Conservation (phyloP, 2,888 invertebrate genomes). For the Augochlorella aurata region DNA sequence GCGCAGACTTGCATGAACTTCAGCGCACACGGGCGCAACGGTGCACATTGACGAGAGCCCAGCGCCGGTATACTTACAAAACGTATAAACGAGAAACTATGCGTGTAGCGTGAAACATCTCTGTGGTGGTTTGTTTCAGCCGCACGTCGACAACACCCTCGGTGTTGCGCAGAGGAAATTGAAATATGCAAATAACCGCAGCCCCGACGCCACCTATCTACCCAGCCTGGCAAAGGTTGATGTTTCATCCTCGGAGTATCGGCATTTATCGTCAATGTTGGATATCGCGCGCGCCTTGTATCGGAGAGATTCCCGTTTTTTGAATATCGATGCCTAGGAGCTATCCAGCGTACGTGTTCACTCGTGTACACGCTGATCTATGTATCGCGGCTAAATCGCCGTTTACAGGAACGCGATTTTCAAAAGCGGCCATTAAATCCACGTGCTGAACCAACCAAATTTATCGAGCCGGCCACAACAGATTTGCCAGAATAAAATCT, state of each 20-base stretch:
- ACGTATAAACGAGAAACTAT: constrained; percentile 37
- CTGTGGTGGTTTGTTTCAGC: constrained; percentile 53
- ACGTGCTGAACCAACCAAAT: constrained; percentile 16
- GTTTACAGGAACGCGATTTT: constrained; percentile 41
- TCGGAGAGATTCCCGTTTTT: constrained; percentile 50
- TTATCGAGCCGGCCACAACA: constrained; percentile 2
- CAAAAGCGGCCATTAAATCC: constrained; percentile 35
- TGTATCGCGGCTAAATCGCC: constrained; percentile 43
- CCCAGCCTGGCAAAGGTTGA: constrained; percentile 57
- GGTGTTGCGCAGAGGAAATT: constrained; percentile 75
- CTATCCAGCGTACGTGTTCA: constrained; percentile 50
- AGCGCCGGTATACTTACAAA: constrained; percentile 15
- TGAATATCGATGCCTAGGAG: constrained; percentile 64
- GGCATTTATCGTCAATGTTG: constrained; percentile 64
- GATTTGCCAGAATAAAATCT: not conserved
- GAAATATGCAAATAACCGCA: constrained; percentile 78
- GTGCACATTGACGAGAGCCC: constrained; percentile 29
- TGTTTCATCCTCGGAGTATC: constrained; percentile 64
- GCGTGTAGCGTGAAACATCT: constrained; percentile 23
- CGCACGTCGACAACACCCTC: constrained; percentile 63
- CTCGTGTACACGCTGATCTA: constrained; percentile 36
- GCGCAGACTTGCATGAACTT: constrained; percentile 39
- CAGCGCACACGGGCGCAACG: constrained; percentile 20
- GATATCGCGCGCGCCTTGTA: constrained; percentile 48
- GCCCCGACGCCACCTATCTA: constrained; percentile 66